Evolutionary conservation across 1,140 invertebrate species (phyloP).

Genomic region (Diorhabda sublineata): DNA sequence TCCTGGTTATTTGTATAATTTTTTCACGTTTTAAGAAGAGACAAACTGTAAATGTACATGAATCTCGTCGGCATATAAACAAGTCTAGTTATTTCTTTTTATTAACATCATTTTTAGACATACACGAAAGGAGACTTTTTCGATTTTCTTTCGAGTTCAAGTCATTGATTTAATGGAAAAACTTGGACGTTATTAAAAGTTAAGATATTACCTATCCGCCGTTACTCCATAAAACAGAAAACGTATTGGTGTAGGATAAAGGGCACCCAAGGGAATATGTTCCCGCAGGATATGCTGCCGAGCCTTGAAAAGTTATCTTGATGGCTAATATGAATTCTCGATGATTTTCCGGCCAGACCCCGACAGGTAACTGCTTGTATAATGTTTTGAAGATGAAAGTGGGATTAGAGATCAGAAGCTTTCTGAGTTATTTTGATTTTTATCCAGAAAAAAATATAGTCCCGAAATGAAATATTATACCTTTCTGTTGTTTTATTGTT

Average conservation of each 20-base stretch:
- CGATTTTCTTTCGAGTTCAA: constrained; percentile 10
- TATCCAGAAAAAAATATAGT: no score
- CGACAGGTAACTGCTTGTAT: background rate
- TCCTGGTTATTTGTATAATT: no score
- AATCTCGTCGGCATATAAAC: constrained; percentile 11
- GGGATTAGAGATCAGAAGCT: background rate
- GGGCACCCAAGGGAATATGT: constrained; percentile 3
- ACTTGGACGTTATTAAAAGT: constrained; percentile 37
- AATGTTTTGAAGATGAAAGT: constrained; percentile 1
- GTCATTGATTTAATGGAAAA: constrained; percentile 32
- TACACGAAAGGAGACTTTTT: constrained; percentile 1
- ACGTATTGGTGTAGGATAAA: constrained; percentile 21
- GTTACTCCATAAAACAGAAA: constrained; percentile 27
- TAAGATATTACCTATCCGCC: constrained; percentile 29
- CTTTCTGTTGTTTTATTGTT: no score
- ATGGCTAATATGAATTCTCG: constrained; percentile 2
- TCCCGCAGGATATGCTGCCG: background rate
- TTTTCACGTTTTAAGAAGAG: background rate
- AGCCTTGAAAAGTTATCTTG: background rate
- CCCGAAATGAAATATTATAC: no score
- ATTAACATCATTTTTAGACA: constrained; percentile 9
- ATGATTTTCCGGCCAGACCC: background rate
- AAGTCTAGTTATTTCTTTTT: constrained; percentile 11
- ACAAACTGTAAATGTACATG: background rate
- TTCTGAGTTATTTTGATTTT: no score